phyloP scores from a whole-genome alignment of 2,797 vertebrate genomes.

The Acanthopagrus latus region DNA sequence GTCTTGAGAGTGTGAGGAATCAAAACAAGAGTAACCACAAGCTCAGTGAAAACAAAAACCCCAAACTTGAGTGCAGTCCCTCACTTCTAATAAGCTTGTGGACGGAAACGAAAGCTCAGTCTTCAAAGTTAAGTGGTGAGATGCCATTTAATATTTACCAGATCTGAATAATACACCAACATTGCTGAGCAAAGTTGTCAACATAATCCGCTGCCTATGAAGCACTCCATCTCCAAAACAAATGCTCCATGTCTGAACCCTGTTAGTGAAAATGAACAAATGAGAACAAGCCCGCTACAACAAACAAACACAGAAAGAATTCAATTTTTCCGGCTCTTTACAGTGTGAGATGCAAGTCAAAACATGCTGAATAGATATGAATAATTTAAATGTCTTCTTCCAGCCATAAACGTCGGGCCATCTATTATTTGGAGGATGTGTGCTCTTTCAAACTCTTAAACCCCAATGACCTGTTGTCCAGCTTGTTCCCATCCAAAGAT shows the following conservation, averaged over 20 bases:
- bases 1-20: not conserved
- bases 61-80: constrained; percentile 1
- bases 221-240: constrained; percentile 43
- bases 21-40: constrained; percentile 30
- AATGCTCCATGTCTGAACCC: constrained; percentile 20
- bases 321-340: constrained; percentile 9
- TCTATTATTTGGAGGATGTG: constrained; percentile 16
- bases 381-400: constrained; percentile 14
- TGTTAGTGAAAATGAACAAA: constrained; percentile 46
- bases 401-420: constrained; percentile 31
- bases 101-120: constrained; percentile 22
- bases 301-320: constrained; percentile 40
- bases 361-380: constrained; percentile 4
- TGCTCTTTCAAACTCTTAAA: not conserved
- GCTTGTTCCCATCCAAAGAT: no score
- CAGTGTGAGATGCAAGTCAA: constrained; percentile 9
- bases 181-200: constrained; percentile 40
- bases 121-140: constrained; percentile 41
- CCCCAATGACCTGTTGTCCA: no score
- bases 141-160: constrained; percentile 69
- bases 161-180: constrained; percentile 57
- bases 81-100: constrained; percentile 26
- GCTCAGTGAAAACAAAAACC: not conserved
- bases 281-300: constrained; percentile 20
- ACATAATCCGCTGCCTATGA: constrained; percentile 31